phyloP scores from a whole-genome alignment of 1,140 invertebrate genomes.

The Drosophila navojoa region DNA sequence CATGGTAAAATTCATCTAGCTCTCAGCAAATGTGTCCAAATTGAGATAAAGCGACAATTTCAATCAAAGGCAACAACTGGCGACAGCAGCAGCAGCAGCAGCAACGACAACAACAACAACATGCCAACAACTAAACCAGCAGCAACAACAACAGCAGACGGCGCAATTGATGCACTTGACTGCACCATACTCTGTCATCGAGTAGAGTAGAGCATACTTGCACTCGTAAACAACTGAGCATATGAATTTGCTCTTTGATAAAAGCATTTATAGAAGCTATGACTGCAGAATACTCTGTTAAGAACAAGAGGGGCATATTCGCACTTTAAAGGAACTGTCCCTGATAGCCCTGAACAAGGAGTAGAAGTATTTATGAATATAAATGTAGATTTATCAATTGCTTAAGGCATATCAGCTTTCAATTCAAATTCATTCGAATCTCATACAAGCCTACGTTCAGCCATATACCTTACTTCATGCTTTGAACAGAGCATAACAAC shows the following conservation, averaged over 20 bases:
- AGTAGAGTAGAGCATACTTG: not conserved
- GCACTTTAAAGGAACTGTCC: too few relatives aligned
- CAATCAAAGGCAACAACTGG: conserved; percentile 53
- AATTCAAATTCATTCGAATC: too few relatives aligned
- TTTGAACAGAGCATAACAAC: not conserved
- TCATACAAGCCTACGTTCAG: not conserved
- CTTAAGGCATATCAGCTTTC: too few relatives aligned
- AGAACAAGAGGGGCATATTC: too few relatives aligned
- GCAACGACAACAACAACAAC: conserved; percentile 26
- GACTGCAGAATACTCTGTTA: too few relatives aligned
- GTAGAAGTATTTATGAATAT: too few relatives aligned
- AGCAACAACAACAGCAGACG: conserved; percentile 8
- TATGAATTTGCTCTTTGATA: too few relatives aligned
- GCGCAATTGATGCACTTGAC: not conserved
- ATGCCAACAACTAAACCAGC: conserved; percentile 10
- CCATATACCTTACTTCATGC: not conserved
- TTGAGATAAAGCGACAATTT: conserved; percentile 78
- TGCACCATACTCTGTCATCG: not conserved
- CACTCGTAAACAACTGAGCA: too few relatives aligned
- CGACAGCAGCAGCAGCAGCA: conserved; percentile 33
- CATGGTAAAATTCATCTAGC: conserved; percentile 45
- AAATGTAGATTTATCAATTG: too few relatives aligned
- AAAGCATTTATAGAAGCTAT: too few relatives aligned
- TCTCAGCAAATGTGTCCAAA: conserved; percentile 66
- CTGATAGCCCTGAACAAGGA: too few relatives aligned